A percentile compares a stretch with the other conserved stretches of the same genome.
phyloP scores from a whole-genome alignment of 2,113 vertebrate genomes.

The Muntiacus muntjak region DNA sequence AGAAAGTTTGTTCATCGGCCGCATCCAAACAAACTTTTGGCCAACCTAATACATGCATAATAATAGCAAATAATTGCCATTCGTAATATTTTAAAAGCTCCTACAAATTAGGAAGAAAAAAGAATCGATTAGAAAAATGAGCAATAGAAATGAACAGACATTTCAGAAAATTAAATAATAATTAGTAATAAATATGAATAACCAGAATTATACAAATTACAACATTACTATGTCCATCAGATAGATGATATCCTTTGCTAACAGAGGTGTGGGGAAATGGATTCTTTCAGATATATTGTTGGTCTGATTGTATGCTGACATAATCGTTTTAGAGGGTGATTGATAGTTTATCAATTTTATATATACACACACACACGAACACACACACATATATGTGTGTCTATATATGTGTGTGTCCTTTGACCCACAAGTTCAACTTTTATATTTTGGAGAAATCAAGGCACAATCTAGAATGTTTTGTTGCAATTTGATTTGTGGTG shows the following conservation, averaged over 20 bases:
- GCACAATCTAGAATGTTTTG: not conserved
- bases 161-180: constrained; percentile 37
- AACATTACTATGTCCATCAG: not conserved
- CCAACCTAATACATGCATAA: not conserved
- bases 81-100: not conserved
- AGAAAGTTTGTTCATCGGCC: not conserved
- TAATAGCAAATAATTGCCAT: not conserved
- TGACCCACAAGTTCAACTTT: not conserved
- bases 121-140: not conserved
- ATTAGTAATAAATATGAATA: not conserved
- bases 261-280: not conserved
- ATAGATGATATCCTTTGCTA: not conserved
- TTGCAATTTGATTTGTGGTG: not conserved
- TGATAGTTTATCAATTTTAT: not conserved
- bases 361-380: not conserved
- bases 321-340: not conserved
- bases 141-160: not conserved
- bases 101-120: constrained; percentile 1
- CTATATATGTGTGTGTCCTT: not conserved
- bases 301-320: not conserved
- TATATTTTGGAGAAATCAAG: constrained; percentile 15
- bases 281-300: not conserved
- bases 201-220: not conserved
- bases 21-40: not conserved
- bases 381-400: not conserved